phyloP scores from a whole-genome alignment of 1,140 invertebrate genomes.

The Apocrypta bakeri region DNA sequence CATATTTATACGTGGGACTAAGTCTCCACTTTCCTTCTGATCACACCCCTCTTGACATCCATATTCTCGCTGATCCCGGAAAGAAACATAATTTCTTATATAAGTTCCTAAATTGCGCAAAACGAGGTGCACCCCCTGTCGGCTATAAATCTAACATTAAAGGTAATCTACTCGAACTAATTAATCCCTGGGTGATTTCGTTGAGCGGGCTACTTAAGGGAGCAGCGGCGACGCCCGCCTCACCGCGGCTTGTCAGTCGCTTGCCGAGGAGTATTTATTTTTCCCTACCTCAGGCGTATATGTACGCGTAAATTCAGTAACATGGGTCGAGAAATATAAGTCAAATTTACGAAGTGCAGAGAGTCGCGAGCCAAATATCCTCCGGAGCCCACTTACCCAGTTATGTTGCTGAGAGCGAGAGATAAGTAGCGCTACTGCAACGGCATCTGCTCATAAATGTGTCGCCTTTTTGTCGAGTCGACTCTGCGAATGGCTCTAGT shows the following conservation, averaged over 20 bases:
- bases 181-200: conserved; percentile 30
- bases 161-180: conserved; percentile 15
- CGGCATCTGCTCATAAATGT: conserved; percentile 18
- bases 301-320: too few relatives aligned
- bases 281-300: conserved; percentile 2
- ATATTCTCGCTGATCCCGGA: neutral
- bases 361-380: conserved; percentile 58
- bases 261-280: conserved; percentile 36
- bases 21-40: neutral
- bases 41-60: neutral
- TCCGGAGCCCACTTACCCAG: conserved; percentile 61
- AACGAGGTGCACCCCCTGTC: neutral
- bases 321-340: conserved; percentile 58
- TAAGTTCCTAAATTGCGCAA: conserved; percentile 18
- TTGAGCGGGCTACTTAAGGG: conserved; percentile 1
- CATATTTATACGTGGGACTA: neutral
- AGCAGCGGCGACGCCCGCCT: neutral
- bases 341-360: conserved; percentile 64
- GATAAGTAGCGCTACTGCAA: neutral
- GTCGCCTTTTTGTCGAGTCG: conserved; percentile 1
- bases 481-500: neutral
- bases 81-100: conserved; percentile 29
- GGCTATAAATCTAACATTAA: conserved; percentile 11
- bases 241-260: neutral
- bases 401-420: neutral